Percentiles rank a stretch among this genome's conserved stretches.
Evolutionary conservation across 2,797 vertebrate species (phyloP).

Genomic region (Lagodon rhomboides): DNA sequence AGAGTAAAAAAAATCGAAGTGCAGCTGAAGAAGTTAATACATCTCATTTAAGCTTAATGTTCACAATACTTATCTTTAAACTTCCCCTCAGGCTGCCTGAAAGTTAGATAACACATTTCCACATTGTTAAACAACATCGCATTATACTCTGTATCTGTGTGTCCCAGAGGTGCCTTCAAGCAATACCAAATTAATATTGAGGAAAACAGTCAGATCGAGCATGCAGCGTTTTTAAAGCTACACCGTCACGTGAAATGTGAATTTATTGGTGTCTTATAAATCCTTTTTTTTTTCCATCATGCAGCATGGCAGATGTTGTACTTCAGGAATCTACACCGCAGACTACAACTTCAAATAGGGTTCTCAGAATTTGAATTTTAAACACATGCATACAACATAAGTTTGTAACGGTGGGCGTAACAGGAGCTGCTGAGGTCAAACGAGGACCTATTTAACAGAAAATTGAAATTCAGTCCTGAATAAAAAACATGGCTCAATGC

Average conservation of each 20-base stretch:
- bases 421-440: not conserved
- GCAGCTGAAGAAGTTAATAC: constrained; percentile 30
- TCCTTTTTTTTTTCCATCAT: not conserved
- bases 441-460: not conserved
- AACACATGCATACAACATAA: too few species aligned
- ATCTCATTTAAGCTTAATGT: constrained; percentile 14
- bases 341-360: not conserved
- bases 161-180: constrained; percentile 7
- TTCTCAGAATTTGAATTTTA: not conserved
- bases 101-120: constrained; percentile 19
- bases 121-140: constrained; percentile 32
- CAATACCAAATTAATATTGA: constrained; percentile 17
- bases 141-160: not conserved
- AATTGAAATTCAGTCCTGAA: not conserved
- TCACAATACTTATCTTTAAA: constrained; percentile 11
- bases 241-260: not conserved
- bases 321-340: not conserved
- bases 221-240: not conserved
- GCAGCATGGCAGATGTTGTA: not conserved
- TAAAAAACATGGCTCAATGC: not conserved
- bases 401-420: not conserved
- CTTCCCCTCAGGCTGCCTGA: constrained; percentile 7
- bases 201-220: constrained; percentile 24
- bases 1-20: not conserved
- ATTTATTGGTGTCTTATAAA: not conserved